Percentiles rank a stretch among this genome's conserved stretches.
phyloP scores from a whole-genome alignment of 2,888 invertebrate genomes.

The Seira sanloemensis region DNA sequence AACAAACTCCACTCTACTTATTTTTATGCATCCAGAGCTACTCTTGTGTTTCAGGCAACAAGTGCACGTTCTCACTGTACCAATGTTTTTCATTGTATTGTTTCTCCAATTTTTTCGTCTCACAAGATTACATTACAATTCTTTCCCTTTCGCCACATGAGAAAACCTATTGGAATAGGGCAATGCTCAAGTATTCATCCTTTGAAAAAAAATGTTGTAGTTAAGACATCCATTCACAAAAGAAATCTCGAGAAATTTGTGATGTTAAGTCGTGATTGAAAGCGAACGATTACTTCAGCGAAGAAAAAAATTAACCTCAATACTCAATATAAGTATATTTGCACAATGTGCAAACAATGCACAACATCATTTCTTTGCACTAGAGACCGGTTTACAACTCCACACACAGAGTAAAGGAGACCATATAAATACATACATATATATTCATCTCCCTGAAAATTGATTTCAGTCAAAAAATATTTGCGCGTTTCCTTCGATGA shows the following conservation, averaged over 20 bases:
- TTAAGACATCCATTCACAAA: not conserved
- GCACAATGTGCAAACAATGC: constrained; percentile 13
- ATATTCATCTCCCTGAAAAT: not conserved
- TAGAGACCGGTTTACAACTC: not conserved
- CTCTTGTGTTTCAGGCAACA: constrained; percentile 8
- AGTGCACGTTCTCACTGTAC: not conserved
- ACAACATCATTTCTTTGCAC: not conserved
- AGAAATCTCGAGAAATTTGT: not conserved
- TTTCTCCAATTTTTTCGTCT: not conserved
- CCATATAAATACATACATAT: not conserved
- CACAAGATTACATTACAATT: too few relatives aligned
- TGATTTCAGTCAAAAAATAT: not conserved
- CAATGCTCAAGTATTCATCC: too few relatives aligned
- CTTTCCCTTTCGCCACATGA: too few relatives aligned
- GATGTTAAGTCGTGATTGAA: constrained; percentile 16
- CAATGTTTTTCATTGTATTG: not conserved
- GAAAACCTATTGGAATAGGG: too few relatives aligned
- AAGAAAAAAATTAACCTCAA: constrained; percentile 13
- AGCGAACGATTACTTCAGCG: constrained; percentile 2
- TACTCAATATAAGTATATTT: too few relatives aligned
- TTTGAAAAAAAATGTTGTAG: too few relatives aligned
- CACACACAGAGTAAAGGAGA: too few relatives aligned
- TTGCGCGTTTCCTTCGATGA: not conserved
- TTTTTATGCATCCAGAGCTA: constrained; percentile 6
- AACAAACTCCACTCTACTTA: not conserved